Evolutionary conservation across 2,113 vertebrate genomes (phyloP), one percentile per base, ranked within the genome.

Genomic region (Pseudopodoces humilis): DNA sequence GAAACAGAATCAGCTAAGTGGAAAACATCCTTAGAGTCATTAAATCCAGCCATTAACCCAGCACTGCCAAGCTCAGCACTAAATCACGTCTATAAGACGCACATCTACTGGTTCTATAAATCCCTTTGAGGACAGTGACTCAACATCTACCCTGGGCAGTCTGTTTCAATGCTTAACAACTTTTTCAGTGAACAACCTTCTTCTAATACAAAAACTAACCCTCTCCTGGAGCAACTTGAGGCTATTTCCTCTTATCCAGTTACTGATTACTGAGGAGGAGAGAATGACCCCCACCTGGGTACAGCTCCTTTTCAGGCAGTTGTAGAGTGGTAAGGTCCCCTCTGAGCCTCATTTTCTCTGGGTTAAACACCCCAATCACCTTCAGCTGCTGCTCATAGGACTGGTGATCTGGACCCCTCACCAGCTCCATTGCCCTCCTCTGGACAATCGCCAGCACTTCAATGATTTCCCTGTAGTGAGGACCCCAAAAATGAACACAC

Each of bases 1-100:
- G 47, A 69, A 59, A n/a, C 15, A 8, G 30, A 87, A 27, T 9
- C 11, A 17, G 49, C 53, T 21, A 68, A 13, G 8, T 25, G 23
- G 53, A 41, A 75, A 76, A 35, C 24, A 60, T 24, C 30, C 25
- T 35, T 30, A 47, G 30, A 24, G 41, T 35, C n/a, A 53, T 68
- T 24, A 68, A 68, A 39, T 30, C 11, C 11, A 72, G 8, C 25
- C 2, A 1, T 67, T 60, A 67, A 53, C 20, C 19, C 62, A 41
- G 39, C 46, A 12, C 28, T 37, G 28, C 28, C 28, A 53, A 83
- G 13, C 16, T 13, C 24, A 41, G 17, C 10, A 14, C 28, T 39
- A 41, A 75, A 53, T 5, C 7, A 30, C 0, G 0, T 31, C 6
- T 12, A 0, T 52, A 52, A 59, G 33, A 41, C 16, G 3, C 13